Evolutionary conservation across 1,140 invertebrate genomes (phyloP), one percentile per base, ranked within the genome.

Genomic region (Bombyx mandarina): DNA sequence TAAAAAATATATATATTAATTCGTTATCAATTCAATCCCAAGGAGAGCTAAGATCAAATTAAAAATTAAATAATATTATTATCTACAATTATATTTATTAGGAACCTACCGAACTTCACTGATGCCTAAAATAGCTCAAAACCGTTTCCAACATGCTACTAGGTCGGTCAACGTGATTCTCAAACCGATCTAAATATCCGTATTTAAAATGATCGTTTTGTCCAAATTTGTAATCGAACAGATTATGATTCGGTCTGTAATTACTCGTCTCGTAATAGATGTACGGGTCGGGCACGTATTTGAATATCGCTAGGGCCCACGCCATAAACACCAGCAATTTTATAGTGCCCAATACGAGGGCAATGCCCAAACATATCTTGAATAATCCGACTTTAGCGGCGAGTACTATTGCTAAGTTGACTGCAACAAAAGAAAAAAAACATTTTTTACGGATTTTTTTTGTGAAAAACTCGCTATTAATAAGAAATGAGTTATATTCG

Each of bases 331-430:
- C 70, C 63, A 82, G 67, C 2, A 68, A 57, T 45, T 79, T 83
- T 18, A 86, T 67, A 7, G 59, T 63, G 6, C 72, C 67, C 35
- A 81, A 49, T 8, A 75, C 68, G 5, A 79, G 57, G 8, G 69
- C 79, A 60, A 85, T 82, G 48, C 69, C 79, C 53, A 83, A 52
- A 26, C 76, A 48, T 35, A 85, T 69, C 67, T 82, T 85, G 68
- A 63, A 69, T 8, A 85, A 66, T 10, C 82, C 80, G 52, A 74
- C 67, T 75, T 82, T 82, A 8, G 67, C 71, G 43, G 72, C 77
- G 35, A 80, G 52, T 18, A 77, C 12, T 46, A 81, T 77, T 54
- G 69, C 74, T 53, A 82, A 66, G 56, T 82, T 69, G 63, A 74
- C 82, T 85, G 79, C 52, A 85, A 82, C 74, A 80, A 71, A 77